Percentiles rank a stretch among this genome's conserved stretches.
Conservation (phyloP, 2,113 vertebrate species). For the Pogona vitticeps region DNA sequence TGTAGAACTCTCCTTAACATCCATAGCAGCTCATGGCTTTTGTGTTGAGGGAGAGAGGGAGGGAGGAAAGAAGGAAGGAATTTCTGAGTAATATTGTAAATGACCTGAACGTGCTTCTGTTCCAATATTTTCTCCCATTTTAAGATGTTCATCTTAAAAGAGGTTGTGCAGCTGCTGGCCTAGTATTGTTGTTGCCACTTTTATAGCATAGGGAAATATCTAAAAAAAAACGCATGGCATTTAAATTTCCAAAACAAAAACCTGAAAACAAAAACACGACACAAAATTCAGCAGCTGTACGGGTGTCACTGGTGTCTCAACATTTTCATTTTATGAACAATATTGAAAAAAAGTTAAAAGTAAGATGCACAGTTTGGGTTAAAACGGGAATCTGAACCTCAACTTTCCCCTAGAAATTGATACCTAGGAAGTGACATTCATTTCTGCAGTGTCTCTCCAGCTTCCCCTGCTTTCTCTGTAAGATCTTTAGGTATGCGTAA, state of each 20-base stretch:
- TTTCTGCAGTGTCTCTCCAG: neutral
- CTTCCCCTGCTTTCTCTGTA: neutral
- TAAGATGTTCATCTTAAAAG: neutral
- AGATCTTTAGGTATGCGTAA: conserved; percentile 8
- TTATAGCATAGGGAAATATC: too few relatives aligned
- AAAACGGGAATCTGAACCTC: neutral
- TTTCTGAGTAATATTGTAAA: too few relatives aligned
- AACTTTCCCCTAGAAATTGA: neutral
- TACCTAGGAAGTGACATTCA: neutral
- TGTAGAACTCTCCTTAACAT: too few relatives aligned
- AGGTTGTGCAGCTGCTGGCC: neutral
- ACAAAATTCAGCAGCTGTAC: neutral
- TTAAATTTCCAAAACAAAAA: too few relatives aligned
- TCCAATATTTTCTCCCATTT: too few relatives aligned
- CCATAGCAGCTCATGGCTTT: too few relatives aligned
- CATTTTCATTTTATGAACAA: neutral
- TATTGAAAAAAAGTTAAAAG: neutral
- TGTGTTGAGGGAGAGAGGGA: too few relatives aligned
- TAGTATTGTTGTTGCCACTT: neutral
- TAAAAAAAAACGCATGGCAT: too few relatives aligned
- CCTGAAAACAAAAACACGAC: too few relatives aligned
- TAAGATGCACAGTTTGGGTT: neutral
- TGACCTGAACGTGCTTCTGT: too few relatives aligned
- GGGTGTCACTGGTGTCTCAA: neutral
- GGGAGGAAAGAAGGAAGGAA: too few relatives aligned